phyloP scores from a whole-genome alignment of 2,888 invertebrate species.

The Agriotes lineatus region DNA sequence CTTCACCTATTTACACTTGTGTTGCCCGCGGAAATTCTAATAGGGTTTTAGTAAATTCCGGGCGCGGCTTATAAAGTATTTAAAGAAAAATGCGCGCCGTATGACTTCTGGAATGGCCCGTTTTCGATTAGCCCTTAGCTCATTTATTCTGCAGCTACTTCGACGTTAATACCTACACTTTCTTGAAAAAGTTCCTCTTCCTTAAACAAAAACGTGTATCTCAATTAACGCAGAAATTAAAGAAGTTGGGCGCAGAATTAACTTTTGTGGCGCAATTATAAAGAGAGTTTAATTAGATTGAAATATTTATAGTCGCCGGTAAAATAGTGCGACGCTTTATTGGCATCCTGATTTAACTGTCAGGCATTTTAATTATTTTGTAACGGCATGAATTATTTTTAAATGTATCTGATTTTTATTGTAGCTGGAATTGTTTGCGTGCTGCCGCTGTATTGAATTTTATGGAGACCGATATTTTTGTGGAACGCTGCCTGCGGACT shows the following conservation, averaged over 20 bases:
- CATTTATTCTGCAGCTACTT: conserved; percentile 14
- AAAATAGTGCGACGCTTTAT: conserved; percentile 36
- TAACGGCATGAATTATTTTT: conserved; percentile 23
- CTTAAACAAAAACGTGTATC: conserved; percentile 38
- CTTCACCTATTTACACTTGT: not conserved
- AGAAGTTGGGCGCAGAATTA: conserved; percentile 37
- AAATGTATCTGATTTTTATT: conserved; percentile 8
- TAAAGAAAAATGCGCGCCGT: conserved; percentile 1
- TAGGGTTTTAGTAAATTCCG: conserved; percentile 10
- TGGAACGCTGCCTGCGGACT: not conserved
- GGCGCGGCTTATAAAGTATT: not conserved
- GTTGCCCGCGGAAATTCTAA: conserved; percentile 11
- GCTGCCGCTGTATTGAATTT: not conserved
- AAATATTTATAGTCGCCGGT: conserved; percentile 36
- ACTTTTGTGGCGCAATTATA: conserved; percentile 40
- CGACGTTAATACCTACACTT: conserved; percentile 12
- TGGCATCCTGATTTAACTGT: conserved; percentile 37
- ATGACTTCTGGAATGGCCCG: not conserved
- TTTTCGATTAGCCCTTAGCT: not conserved
- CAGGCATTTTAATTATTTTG: conserved; percentile 31
- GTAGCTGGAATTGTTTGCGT: not conserved
- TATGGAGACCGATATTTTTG: not conserved
- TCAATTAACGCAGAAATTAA: conserved; percentile 41
- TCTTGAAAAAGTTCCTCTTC: conserved; percentile 23
- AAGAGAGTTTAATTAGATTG: conserved; percentile 36